A percentile compares a stretch with the other conserved stretches of the same genome.
phyloP scores from a whole-genome alignment of 2,888 invertebrate species.

The Synanthedon formicaeformis region DNA sequence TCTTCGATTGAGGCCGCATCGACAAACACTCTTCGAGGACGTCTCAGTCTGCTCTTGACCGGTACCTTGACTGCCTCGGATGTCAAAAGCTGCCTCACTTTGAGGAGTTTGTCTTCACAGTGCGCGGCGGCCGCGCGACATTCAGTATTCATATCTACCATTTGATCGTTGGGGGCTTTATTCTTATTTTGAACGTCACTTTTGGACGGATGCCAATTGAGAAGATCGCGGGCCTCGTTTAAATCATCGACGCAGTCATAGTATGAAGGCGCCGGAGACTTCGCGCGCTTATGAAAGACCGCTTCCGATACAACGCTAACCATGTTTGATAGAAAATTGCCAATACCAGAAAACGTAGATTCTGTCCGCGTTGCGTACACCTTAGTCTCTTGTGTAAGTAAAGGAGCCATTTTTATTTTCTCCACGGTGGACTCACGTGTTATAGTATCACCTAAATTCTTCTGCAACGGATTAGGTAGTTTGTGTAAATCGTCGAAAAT shows the following conservation, averaged over 20 bases:
- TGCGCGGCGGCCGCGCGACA: constrained; percentile 30
- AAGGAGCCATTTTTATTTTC: constrained; percentile 2
- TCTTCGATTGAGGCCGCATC: constrained; percentile 40
- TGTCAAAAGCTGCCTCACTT: constrained; percentile 31
- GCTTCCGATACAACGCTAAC: constrained; percentile 40
- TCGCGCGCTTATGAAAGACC: constrained; percentile 35
- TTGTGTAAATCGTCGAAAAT: constrained; percentile 39
- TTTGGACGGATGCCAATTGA: constrained; percentile 32
- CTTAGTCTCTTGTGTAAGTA: background rate
- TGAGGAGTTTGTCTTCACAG: constrained; percentile 47
- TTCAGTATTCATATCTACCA: constrained; percentile 36
- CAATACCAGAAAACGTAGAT: constrained; percentile 30
- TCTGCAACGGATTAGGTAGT: constrained; percentile 47
- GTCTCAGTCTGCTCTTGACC: constrained; percentile 14
- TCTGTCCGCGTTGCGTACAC: constrained; percentile 4
- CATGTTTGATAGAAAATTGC: constrained; percentile 44
- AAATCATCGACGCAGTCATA: constrained; percentile 31
- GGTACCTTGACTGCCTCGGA: constrained; percentile 20
- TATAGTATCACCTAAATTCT: constrained; percentile 51
- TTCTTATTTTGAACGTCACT: constrained; percentile 42
- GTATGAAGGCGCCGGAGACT: constrained; percentile 24
- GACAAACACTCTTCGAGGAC: constrained; percentile 35
- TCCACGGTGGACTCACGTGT: constrained; percentile 19
- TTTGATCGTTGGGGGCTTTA: constrained; percentile 25
- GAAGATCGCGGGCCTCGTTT: constrained; percentile 14